A percentile compares a stretch with the other conserved stretches of the same genome.
phyloP scores from a whole-genome alignment of 2,888 invertebrate species.

The Caenorhabditis japonica region DNA sequence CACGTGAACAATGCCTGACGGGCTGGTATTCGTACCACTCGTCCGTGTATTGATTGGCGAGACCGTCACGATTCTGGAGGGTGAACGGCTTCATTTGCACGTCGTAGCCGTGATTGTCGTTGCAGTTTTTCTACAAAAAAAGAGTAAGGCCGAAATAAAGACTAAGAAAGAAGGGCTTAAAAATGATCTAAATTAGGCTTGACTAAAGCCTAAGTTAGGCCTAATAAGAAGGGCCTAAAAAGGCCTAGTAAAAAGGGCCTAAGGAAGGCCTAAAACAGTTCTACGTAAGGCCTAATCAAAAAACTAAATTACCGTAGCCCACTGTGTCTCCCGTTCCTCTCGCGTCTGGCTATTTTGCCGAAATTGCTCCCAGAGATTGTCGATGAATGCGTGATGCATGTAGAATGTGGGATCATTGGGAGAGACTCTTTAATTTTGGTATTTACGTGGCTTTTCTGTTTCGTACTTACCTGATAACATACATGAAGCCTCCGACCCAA shows the following conservation, averaged over 20 bases:
- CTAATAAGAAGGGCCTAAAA: too few relatives aligned
- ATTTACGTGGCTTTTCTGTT: background rate
- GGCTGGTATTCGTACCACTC: slow-evolving; percentile 74
- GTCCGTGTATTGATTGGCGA: slow-evolving; percentile 75
- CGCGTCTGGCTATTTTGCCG: slow-evolving; percentile 71
- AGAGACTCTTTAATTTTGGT: slow-evolving; percentile 51
- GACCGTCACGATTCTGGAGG: slow-evolving; percentile 72
- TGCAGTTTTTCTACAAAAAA: slow-evolving; percentile 74
- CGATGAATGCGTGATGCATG: slow-evolving; percentile 75
- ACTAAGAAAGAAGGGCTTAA: too few relatives aligned
- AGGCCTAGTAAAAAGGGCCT: too few relatives aligned
- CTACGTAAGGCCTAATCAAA: too few relatives aligned
- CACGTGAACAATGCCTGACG: slow-evolving; percentile 68
- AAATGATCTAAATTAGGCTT: too few relatives aligned
- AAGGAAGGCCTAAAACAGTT: too few relatives aligned
- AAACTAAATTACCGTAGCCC: slow-evolving; percentile 56
- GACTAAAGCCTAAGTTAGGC: too few relatives aligned
- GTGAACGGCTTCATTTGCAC: slow-evolving; percentile 76
- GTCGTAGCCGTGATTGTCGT: slow-evolving; percentile 67
- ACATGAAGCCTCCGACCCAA: slow-evolving; percentile 77
- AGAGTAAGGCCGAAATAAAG: too few relatives aligned
- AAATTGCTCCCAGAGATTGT: slow-evolving; percentile 76
- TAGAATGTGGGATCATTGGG: slow-evolving; percentile 74
- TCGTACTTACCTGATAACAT: slow-evolving; percentile 71
- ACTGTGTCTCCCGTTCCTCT: slow-evolving; percentile 71